Percentiles rank a stretch among this genome's conserved stretches.
Conservation (phyloP, 2,797 vertebrate species). For the Erethizon dorsatum region DNA sequence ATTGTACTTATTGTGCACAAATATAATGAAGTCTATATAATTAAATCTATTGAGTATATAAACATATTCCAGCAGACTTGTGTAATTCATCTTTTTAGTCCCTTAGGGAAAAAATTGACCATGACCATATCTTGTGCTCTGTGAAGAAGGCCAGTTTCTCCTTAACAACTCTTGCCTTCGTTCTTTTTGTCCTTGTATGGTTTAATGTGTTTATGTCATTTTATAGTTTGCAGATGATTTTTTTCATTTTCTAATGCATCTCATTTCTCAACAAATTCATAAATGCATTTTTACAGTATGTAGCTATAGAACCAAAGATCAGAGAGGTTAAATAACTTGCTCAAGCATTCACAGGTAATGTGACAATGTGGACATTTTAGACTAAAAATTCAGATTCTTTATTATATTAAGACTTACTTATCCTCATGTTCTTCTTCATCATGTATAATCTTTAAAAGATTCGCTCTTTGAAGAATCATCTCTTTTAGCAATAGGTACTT, state of each 20-base stretch:
- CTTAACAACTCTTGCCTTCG: background rate
- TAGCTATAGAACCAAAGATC: background rate
- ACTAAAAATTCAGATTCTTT: background rate
- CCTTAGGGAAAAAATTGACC: background rate
- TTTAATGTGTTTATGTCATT: background rate
- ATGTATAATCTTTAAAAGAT: background rate
- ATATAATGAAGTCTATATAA: conserved; percentile 31
- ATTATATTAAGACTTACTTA: background rate
- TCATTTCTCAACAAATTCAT: background rate
- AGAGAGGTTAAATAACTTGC: background rate
- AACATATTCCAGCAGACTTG: background rate
- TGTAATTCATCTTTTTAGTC: background rate
- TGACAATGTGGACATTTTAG: background rate
- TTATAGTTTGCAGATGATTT: background rate
- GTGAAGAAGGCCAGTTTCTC: background rate
- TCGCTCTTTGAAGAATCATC: background rate
- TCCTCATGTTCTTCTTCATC: background rate
- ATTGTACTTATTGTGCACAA: conserved; percentile 16
- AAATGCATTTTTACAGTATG: background rate
- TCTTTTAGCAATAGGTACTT: background rate
- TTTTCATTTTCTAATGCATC: background rate
- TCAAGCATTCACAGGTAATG: background rate
- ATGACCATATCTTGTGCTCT: background rate
- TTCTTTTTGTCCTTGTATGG: background rate
- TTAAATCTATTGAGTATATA: background rate